Conservation (phyloP, 2,888 invertebrate species). For the Netelia virgata region DNA sequence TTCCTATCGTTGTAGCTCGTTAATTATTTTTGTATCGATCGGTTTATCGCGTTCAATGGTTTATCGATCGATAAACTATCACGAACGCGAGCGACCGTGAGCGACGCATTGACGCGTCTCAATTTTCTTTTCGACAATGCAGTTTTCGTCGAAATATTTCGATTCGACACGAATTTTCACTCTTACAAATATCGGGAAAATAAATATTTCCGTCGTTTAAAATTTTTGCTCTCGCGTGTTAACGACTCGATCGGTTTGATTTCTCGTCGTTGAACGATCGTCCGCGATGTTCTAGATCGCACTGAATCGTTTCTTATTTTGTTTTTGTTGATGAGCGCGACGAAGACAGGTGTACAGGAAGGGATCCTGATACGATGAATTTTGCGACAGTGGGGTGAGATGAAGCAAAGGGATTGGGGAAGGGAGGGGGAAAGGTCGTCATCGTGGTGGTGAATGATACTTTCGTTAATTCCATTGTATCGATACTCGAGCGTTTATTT, state of each 20-base stretch:
- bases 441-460: not conserved
- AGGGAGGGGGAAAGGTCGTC: not conserved
- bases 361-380: not conserved
- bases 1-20: too few species aligned
- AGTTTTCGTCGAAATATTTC: not conserved
- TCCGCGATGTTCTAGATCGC: not conserved
- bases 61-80: not conserved
- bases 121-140: not conserved
- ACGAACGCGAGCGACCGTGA: not conserved
- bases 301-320: slow-evolving; percentile 5
- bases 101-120: not conserved
- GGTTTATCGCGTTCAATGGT: too few species aligned
- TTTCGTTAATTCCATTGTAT: not conserved
- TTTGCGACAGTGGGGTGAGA: not conserved
- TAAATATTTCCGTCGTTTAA: not conserved
- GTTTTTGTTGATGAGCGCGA: not conserved
- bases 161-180: not conserved
- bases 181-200: not conserved
- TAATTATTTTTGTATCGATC: too few species aligned
- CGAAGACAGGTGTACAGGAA: slow-evolving; percentile 22
- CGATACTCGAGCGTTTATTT: not conserved
- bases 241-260: slow-evolving; percentile 36
- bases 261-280: slow-evolving; percentile 13
- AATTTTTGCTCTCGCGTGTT: not conserved
- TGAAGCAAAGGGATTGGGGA: not conserved